phyloP scores from a whole-genome alignment of 2,797 vertebrate genomes.

The Anniella stebbinsi region DNA sequence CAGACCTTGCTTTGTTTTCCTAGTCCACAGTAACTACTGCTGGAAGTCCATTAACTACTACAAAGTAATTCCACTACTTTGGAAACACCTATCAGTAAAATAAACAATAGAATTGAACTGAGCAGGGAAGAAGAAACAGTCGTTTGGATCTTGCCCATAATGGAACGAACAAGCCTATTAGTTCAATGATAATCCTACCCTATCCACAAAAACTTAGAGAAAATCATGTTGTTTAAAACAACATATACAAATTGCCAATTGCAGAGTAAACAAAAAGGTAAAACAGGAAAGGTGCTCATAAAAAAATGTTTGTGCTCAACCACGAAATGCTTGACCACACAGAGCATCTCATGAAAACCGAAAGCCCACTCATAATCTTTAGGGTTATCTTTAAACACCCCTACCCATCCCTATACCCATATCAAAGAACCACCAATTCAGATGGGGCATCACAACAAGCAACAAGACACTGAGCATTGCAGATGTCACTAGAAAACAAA shows the following conservation, averaged over 20 bases:
- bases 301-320: background rate
- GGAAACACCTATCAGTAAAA: background rate
- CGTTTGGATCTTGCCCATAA: background rate
- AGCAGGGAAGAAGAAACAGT: background rate
- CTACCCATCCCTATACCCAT: background rate
- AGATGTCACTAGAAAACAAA: background rate
- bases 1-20: background rate
- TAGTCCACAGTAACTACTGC: background rate
- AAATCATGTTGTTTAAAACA: background rate
- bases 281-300: background rate
- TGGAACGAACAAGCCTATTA: background rate
- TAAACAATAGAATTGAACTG: background rate
- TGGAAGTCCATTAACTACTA: background rate
- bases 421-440: background rate
- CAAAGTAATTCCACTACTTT: background rate
- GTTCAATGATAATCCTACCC: background rate
- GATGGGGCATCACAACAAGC: background rate
- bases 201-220: background rate
- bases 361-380: background rate
- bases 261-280: background rate
- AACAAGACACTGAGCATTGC: background rate
- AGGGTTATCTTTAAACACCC: background rate
- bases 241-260: background rate
- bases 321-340: background rate
- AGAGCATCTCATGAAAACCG: background rate